Evolutionary conservation across 2,888 invertebrate species (phyloP), one percentile per base, ranked within the genome.

Genomic region (Galerucella nymphaeae): DNA sequence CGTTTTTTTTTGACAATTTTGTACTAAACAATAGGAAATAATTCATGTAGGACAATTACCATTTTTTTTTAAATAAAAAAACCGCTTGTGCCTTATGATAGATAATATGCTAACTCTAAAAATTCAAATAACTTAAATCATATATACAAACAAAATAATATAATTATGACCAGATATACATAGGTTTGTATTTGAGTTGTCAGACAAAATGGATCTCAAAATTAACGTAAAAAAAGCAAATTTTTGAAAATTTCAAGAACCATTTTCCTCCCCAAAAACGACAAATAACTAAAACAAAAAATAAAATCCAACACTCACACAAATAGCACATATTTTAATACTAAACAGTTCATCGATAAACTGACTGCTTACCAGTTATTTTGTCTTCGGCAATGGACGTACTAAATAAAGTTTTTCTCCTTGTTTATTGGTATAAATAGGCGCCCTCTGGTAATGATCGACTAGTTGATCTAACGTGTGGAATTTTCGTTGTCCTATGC

Each of bases 401-500:
- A 98, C 96, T 82, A 99, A 92, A 89, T 96, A 99, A 74, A 99
- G 90, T 88, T 98, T 98, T 89, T 99, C 99, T 82, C 97, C 97
- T 87, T 96, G 95, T 87, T 96, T 96, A 89, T 96, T 97, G 84
- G 97, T 98, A 89, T 98, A 99, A 86, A 99, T 99, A 81, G 99
- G 99, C 82, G 99, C 97, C 85, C 96, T 93, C 90, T 97, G 98
- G 90, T 99, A 99, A 89, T 99, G 99, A 85, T 96, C 95, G 82
- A 99, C 98, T 81, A 99, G 91, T 87, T 97, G 97, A 86, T 99
- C 98, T 84, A 99, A 90, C 72, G 96, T 93, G 83, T 95, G 93
- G 89, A 99, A 99, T 88, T 96, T 96, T 85, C 99, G 94, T 89
- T 98, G 98, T 58, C 99, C 99, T 88, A 99, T 99, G 88, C 96